Percentiles rank a stretch among this genome's conserved stretches.
phyloP scores from a whole-genome alignment of 1,140 invertebrate genomes.

The Paraescarpia echinospica region DNA sequence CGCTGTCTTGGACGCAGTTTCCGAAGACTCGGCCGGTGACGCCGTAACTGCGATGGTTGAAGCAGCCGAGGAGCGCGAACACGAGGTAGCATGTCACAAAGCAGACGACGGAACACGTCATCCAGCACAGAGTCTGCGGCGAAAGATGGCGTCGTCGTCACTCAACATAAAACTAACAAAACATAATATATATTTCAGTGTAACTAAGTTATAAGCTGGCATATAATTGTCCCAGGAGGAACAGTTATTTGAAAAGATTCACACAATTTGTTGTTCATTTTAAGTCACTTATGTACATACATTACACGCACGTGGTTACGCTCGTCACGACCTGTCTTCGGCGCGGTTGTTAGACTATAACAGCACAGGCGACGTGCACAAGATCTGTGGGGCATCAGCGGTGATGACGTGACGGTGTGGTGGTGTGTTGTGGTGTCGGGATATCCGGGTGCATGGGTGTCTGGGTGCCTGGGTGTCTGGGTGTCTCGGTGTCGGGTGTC shows the following conservation, averaged over 20 bases:
- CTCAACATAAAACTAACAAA: neutral
- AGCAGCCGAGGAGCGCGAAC: neutral
- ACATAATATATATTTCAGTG: neutral
- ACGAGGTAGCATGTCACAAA: neutral
- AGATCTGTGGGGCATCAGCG: neutral
- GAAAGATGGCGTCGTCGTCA: neutral
- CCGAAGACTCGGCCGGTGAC: neutral
- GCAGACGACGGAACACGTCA: neutral
- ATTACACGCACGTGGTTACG: too few relatives aligned
- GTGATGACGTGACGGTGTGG: neutral
- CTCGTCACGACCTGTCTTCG: neutral
- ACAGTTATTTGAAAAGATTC: neutral
- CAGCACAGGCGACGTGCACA: neutral
- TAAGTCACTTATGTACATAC: neutral
- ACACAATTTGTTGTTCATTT: neutral
- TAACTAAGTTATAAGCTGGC: neutral
- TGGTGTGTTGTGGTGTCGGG: too few relatives aligned
- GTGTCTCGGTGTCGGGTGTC: too few relatives aligned
- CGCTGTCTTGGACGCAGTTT: neutral
- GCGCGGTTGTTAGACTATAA: neutral
- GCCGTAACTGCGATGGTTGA: neutral
- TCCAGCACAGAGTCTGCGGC: neutral
- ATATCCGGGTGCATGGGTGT: too few relatives aligned
- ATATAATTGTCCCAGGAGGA: neutral
- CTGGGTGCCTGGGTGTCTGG: too few relatives aligned